Evolutionary conservation across 1,140 invertebrate species (phyloP).

Genomic region (Drosophila tristis): DNA sequence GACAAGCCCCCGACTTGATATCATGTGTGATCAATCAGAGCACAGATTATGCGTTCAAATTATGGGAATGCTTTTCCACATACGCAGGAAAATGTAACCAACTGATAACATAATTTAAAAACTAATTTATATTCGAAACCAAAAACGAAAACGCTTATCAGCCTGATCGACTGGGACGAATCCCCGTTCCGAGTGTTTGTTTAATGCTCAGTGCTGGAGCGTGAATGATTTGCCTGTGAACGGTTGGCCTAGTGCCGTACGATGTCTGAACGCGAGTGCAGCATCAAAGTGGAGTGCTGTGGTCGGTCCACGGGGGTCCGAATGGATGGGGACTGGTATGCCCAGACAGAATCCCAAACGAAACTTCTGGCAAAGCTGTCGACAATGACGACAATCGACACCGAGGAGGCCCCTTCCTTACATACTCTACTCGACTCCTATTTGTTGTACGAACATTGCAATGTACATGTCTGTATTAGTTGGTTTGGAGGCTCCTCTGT

Average conservation of each 20-base stretch:
- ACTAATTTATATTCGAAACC: too few species aligned
- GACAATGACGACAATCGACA: conserved; percentile 42
- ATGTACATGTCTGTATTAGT: neutral
- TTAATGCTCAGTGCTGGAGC: neutral
- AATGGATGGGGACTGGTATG: conserved; percentile 24
- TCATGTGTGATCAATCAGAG: conserved; percentile 34
- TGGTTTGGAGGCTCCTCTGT: conserved; percentile 19
- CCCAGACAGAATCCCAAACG: conserved; percentile 60
- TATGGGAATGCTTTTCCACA: too few species aligned
- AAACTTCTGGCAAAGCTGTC: conserved; percentile 57
- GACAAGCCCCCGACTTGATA: conserved; percentile 45
- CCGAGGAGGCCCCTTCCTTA: conserved; percentile 11
- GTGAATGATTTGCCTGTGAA: conserved; percentile 56
- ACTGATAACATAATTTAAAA: too few species aligned
- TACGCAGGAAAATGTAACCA: neutral
- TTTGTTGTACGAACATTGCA: neutral
- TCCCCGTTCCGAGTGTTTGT: conserved; percentile 20
- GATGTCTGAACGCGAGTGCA: conserved; percentile 27
- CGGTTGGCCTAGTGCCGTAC: conserved; percentile 13
- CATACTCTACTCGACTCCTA: conserved; percentile 7
- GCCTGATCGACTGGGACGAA: conserved; percentile 23
- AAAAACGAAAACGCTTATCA: neutral
- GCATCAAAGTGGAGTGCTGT: conserved; percentile 20
- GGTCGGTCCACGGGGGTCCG: conserved; percentile 48
- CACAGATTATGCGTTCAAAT: neutral